Evolutionary conservation across 1,140 invertebrate species (phyloP).

Genomic region (Sycophila sp.): DNA sequence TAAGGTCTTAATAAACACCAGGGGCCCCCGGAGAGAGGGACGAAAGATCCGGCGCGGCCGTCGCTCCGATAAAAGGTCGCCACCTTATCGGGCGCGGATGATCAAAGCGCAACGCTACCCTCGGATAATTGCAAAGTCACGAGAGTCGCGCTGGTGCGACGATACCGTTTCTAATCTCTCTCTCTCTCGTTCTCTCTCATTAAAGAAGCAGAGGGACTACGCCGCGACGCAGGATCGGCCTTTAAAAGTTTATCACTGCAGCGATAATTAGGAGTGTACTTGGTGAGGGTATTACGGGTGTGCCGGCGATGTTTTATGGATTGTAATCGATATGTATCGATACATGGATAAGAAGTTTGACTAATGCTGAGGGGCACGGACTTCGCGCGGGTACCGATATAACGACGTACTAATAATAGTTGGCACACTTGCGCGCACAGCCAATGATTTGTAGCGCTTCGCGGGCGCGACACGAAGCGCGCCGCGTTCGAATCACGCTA

Average conservation of each 20-base stretch:
- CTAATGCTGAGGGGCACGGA: background rate
- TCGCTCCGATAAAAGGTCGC: background rate
- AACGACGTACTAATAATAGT: background rate
- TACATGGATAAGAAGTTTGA: background rate
- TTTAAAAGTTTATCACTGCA: conserved; percentile 1
- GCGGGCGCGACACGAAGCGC: background rate
- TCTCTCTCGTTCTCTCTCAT: background rate
- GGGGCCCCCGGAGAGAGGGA: background rate
- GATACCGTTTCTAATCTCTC: conserved; percentile 28
- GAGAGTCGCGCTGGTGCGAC: no score
- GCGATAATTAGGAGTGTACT: background rate
- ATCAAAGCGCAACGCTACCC: conserved; percentile 1
- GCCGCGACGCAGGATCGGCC: conserved; percentile 22
- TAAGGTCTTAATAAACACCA: conserved; percentile 15
- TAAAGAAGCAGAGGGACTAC: background rate
- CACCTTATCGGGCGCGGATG: conserved; percentile 1
- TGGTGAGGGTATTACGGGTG: background rate
- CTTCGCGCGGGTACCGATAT: background rate
- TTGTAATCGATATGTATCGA: conserved; percentile 10
- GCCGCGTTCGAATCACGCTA: no score
- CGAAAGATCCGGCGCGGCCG: background rate
- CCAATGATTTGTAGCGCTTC: no score
- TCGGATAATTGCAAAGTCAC: conserved; percentile 25
- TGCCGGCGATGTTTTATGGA: conserved; percentile 2
- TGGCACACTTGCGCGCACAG: background rate